Percentiles rank a stretch among this genome's conserved stretches.
Conservation (phyloP, 2,113 vertebrate genomes). For the Microtus montanus region DNA sequence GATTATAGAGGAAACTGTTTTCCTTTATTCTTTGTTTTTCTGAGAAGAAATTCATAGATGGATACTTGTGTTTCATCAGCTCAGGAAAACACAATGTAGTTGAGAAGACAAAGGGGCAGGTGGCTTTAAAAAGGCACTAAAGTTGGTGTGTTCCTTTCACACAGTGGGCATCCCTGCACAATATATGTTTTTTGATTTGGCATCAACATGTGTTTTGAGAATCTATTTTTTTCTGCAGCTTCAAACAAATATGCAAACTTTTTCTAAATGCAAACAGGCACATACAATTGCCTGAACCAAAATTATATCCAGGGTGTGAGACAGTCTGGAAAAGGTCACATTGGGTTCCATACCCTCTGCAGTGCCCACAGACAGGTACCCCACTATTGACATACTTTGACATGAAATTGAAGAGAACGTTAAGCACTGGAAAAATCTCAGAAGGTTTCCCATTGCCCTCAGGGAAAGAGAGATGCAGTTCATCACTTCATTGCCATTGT, state of each 20-base stretch:
- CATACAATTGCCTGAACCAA: neutral
- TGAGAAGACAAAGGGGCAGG: neutral
- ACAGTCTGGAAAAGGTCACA: neutral
- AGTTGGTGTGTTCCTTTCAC: too few species aligned
- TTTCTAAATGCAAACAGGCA: conserved; percentile 3
- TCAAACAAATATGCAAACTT: neutral
- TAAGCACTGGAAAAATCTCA: neutral
- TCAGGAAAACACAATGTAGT: neutral
- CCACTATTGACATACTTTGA: neutral
- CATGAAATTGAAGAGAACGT: neutral
- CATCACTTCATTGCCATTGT: neutral
- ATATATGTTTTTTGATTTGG: neutral
- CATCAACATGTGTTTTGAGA: neutral
- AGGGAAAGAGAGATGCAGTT: neutral
- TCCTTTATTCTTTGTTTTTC: conserved; percentile 26
- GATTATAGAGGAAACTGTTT: neutral
- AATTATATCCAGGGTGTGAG: neutral
- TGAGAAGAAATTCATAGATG: neutral
- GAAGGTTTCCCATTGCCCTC: conserved; percentile 7
- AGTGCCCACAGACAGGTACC: neutral
- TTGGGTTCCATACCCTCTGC: neutral
- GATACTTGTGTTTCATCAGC: neutral
- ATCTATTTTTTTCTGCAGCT: neutral
- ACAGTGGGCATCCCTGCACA: neutral
- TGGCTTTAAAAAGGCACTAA: neutral